Conservation (phyloP, 2,888 invertebrate species). For the Leptothorax acervorum region DNA sequence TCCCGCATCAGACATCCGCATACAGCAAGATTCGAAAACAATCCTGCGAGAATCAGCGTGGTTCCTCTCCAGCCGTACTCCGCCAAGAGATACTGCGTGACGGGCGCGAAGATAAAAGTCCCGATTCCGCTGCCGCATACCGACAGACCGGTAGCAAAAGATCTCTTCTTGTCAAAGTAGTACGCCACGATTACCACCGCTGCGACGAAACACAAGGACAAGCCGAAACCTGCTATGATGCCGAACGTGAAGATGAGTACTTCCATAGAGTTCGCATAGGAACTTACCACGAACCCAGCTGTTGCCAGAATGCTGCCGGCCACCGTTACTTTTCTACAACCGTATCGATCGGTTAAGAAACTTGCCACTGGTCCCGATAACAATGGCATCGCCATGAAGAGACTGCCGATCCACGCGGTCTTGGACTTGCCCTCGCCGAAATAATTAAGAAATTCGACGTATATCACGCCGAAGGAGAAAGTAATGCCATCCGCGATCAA, state of each 20-base stretch:
- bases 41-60: slow-evolving; percentile 92
- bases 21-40: slow-evolving; percentile 93
- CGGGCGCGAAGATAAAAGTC: slow-evolving; percentile 94
- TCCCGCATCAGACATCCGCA: slow-evolving; percentile 94
- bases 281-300: slow-evolving; percentile 92
- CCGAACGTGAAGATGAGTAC: slow-evolving; percentile 94
- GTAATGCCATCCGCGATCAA: slow-evolving; percentile 97
- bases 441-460: slow-evolving; percentile 93
- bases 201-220: slow-evolving; percentile 95
- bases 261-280: slow-evolving; percentile 91
- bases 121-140: slow-evolving; percentile 96
- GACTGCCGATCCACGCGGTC: slow-evolving; percentile 95
- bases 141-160: slow-evolving; percentile 94
- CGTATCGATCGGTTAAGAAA: slow-evolving; percentile 93
- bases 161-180: slow-evolving; percentile 94
- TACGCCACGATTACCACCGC: slow-evolving; percentile 96
- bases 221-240: slow-evolving; percentile 93
- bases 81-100: slow-evolving; percentile 91
- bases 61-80: slow-evolving; percentile 95
- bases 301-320: slow-evolving; percentile 92
- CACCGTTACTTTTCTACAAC: slow-evolving; percentile 93
- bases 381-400: slow-evolving; percentile 97
- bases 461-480: slow-evolving; percentile 96
- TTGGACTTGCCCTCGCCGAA: slow-evolving; percentile 94
- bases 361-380: slow-evolving; percentile 94